Conservation (phyloP, 1,140 invertebrate species). For the Lepidostoma basale region DNA sequence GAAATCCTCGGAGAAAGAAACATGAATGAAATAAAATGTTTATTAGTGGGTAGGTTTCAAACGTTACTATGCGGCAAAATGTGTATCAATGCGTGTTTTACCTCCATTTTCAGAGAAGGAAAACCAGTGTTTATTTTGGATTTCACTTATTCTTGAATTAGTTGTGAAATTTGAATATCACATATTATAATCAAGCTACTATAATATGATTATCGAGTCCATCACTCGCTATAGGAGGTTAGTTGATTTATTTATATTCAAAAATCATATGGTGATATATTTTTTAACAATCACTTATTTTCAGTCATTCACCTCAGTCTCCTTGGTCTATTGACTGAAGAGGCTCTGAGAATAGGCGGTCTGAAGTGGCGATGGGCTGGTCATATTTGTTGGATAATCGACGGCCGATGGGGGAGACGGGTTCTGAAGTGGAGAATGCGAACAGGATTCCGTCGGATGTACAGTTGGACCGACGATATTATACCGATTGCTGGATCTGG, state of each 20-base stretch:
- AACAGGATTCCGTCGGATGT: too few species aligned
- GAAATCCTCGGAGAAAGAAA: background rate
- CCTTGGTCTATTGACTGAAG: background rate
- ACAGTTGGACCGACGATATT: background rate
- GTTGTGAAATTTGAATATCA: background rate
- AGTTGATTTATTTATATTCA: background rate
- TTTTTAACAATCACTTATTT: background rate
- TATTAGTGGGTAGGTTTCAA: background rate
- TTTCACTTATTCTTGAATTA: background rate
- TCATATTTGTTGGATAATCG: too few species aligned
- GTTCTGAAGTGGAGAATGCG: too few species aligned
- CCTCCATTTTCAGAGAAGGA: background rate
- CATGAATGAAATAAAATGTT: background rate
- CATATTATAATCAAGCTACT: background rate
- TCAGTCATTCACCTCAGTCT: background rate
- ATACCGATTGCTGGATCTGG: background rate
- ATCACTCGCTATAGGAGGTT: too few species aligned
- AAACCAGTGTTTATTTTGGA: background rate
- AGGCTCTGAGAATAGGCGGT: too few species aligned
- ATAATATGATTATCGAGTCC: background rate
- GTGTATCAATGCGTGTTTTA: background rate
- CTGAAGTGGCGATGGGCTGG: too few species aligned
- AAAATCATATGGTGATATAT: background rate
- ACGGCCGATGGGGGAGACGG: too few species aligned
- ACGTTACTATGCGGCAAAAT: conserved; percentile 8